These are phyloP conservation scores for Diplogasteroides magnus DNA, from an alignment of 1,140 invertebrate genomes.

Conservation along the genomic window DNA sequence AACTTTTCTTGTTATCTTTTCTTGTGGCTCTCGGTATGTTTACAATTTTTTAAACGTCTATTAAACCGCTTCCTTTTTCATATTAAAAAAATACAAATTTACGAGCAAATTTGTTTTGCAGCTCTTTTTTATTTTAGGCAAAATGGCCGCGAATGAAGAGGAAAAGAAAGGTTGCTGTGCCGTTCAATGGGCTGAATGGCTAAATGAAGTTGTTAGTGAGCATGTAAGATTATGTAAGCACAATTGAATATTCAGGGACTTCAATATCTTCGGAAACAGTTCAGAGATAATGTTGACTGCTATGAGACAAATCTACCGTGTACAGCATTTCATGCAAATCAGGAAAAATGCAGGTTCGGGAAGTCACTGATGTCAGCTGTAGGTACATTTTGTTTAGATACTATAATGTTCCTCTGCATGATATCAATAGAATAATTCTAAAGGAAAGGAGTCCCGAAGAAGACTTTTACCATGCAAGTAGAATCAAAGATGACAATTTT, in stretches of 20 bases:
- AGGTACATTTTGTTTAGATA: background rate
- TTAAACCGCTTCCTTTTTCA: too few species aligned
- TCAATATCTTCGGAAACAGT: background rate
- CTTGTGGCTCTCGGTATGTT: too few species aligned
- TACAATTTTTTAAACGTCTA: too few species aligned
- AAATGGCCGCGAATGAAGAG: too few species aligned
- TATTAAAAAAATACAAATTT: too few species aligned
- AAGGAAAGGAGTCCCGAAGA: background rate
- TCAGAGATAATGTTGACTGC: background rate
- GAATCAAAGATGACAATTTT: too few species aligned
- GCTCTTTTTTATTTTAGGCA: too few species aligned
- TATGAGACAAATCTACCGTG: background rate
- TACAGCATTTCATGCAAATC: background rate
- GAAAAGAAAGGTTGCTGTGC: too few species aligned
- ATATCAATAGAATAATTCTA: background rate
- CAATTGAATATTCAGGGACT: background rate
- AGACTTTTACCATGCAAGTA: background rate
- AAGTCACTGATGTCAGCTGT: background rate
- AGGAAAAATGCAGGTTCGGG: background rate
- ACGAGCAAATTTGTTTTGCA: too few species aligned
- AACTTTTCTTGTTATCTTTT: too few species aligned
- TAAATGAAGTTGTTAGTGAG: background rate
- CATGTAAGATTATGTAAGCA: background rate
- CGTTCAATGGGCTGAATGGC: too few species aligned
- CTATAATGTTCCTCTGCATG: background rate